Evolutionary conservation across 2,797 vertebrate genomes (phyloP), one percentile per base, ranked within the genome.

Genomic region (Anguilla obscura): DNA sequence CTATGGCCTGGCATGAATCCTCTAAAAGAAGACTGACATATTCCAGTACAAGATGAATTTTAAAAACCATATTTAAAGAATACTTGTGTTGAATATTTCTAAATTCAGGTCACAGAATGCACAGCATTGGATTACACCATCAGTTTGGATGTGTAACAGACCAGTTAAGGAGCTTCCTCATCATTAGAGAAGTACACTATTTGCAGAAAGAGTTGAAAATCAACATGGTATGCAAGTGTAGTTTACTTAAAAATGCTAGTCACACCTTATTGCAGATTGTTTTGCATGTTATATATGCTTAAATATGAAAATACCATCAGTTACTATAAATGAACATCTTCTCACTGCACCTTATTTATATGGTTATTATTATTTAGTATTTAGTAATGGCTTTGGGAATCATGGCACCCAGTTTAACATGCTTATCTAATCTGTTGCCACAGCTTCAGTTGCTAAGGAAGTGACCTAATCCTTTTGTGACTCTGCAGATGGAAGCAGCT

Each of bases 381-480:
- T n/a, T 69, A n/a, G 24, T 69, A 4, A 27, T 27, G 63, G 24
- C 24, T 7, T 50, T 24, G 30, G 30, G 30, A 74, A 76, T 40
- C 74, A 76, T 40, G 21, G 16, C 45, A 18, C 40, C 21, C 40
- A 48, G 24, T 50, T 82, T 4, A 50, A 82, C 8, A 24, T 82
- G 79, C 79, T 82, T 82, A 82, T n/a, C 1, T 24, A 82, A 82
- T 76, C 33, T 48, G 40, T 82, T 33, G 21, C n/a, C 45, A 40
- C 33, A 45, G 24, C 45, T 18, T n/a, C 50, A 84, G 83, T 58
- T 84, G 50, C 83, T 56, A 84, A 54, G 83, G 50, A 54, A 56
- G 52, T 84, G 83, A 84, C 83, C 83, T 84, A 52, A 84, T 84
- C 27, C 24, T 58, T 30, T 52, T 84, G 82, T 16, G 12, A n/a